Evolutionary conservation across 1,140 invertebrate genomes (phyloP).

Genomic region (Pristionchus pacificus): DNA sequence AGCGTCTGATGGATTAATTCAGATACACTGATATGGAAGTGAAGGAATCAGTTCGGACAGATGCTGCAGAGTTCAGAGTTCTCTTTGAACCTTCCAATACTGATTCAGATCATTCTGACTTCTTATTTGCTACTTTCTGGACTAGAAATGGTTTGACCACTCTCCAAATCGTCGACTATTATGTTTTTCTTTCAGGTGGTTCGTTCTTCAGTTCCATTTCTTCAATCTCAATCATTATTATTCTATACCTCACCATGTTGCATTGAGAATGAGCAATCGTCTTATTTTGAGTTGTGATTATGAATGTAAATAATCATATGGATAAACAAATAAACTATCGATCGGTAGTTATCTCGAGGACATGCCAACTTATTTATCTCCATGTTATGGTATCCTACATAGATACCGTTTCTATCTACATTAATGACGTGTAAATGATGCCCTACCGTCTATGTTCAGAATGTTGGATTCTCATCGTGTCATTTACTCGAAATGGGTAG

Average conservation of each 20-base stretch:
- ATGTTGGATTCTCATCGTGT: too few relatives aligned
- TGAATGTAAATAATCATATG: not conserved
- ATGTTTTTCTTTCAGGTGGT: not conserved
- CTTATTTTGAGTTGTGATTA: not conserved
- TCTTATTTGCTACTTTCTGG: not conserved
- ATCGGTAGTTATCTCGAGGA: too few relatives aligned
- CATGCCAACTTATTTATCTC: too few relatives aligned
- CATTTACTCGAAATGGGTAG: too few relatives aligned
- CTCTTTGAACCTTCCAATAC: not conserved
- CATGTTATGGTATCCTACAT: too few relatives aligned
- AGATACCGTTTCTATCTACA: too few relatives aligned
- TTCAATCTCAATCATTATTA: too few relatives aligned
- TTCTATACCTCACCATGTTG: not conserved
- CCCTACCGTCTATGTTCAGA: too few relatives aligned
- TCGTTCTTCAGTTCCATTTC: not conserved
- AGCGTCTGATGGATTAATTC: not conserved
- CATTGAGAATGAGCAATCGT: too few relatives aligned
- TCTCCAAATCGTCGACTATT: not conserved
- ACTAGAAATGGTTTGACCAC: not conserved
- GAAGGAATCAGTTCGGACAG: not conserved
- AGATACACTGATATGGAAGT: not conserved
- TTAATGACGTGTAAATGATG: too few relatives aligned
- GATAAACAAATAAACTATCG: conserved; percentile 1
- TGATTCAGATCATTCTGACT: not conserved
- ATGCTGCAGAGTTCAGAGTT: not conserved